phyloP scores from a whole-genome alignment of 2,797 vertebrate species.

The Salmo trutta region DNA sequence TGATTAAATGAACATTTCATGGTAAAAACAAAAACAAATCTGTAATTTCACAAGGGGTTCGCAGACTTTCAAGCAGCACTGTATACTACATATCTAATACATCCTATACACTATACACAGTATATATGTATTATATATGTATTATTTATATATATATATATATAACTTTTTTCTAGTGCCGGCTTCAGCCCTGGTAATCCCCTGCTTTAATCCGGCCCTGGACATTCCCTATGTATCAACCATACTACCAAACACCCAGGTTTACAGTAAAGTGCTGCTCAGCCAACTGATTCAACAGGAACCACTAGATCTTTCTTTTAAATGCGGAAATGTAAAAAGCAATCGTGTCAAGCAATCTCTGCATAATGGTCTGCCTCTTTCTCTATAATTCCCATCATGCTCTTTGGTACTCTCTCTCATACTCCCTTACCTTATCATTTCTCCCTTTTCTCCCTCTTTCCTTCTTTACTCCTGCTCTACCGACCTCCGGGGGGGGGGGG shows the following conservation, averaged over 20 bases:
- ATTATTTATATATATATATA: too few species aligned
- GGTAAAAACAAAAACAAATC: too few species aligned
- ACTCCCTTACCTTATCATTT: conserved; percentile 14
- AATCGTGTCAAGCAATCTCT: background rate
- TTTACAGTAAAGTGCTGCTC: background rate
- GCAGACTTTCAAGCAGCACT: too few species aligned
- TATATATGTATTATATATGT: too few species aligned
- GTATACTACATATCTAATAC: too few species aligned
- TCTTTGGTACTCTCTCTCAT: conserved; percentile 22
- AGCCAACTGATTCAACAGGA: background rate
- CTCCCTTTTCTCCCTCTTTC: conserved; percentile 28
- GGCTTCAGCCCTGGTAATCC: too few species aligned
- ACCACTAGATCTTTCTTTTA: background rate
- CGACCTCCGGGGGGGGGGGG: background rate
- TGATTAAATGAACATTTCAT: too few species aligned
- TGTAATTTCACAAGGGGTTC: too few species aligned
- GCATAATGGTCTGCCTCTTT: background rate
- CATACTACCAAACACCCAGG: background rate
- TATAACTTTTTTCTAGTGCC: too few species aligned
- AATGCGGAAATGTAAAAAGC: background rate
- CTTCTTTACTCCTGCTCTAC: conserved; percentile 4
- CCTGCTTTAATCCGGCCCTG: background rate
- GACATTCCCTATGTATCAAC: background rate
- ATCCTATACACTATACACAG: too few species aligned
- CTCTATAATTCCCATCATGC: background rate